A percentile compares a stretch with the other conserved stretches of the same genome.
Conservation (phyloP, 2,113 vertebrate species). For the Nematolebias whitei region DNA sequence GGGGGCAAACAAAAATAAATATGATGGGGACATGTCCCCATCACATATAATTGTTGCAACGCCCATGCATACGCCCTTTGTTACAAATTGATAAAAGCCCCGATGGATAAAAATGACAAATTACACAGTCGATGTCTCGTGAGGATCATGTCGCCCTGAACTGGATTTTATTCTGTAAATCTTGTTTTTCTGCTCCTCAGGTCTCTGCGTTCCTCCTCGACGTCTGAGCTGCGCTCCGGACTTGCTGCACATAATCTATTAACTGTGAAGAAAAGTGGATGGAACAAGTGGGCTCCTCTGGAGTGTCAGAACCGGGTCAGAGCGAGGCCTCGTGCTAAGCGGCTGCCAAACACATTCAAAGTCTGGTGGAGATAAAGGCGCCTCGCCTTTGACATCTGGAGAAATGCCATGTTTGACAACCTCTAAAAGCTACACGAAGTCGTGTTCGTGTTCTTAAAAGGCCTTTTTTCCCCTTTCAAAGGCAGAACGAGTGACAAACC, state of each 20-base stretch:
- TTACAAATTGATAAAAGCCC: too few relatives aligned
- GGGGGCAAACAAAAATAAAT: too few relatives aligned
- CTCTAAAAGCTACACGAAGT: conserved; percentile 54
- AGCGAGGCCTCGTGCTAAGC: conserved; percentile 34
- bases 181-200: not conserved
- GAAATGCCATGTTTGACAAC: conserved; percentile 65
- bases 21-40: too few relatives aligned
- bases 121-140: too few relatives aligned
- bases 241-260: conserved; percentile 24
- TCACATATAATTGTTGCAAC: too few relatives aligned
- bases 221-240: conserved; percentile 9
- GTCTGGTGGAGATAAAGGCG: conserved; percentile 53
- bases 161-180: not conserved
- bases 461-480: conserved; percentile 36
- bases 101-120: too few relatives aligned
- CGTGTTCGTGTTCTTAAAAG: conserved; percentile 53
- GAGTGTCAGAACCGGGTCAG: conserved; percentile 46
- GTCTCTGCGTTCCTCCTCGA: not conserved
- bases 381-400: conserved; percentile 61
- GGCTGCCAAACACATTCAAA: conserved; percentile 55
- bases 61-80: too few relatives aligned
- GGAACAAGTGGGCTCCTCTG: conserved; percentile 13
- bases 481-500: conserved; percentile 51
- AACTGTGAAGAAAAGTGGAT: conserved; percentile 34
- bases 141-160: not conserved